phyloP scores from a whole-genome alignment of 2,888 invertebrate genomes.

The Chrysopilus asiliformis region DNA sequence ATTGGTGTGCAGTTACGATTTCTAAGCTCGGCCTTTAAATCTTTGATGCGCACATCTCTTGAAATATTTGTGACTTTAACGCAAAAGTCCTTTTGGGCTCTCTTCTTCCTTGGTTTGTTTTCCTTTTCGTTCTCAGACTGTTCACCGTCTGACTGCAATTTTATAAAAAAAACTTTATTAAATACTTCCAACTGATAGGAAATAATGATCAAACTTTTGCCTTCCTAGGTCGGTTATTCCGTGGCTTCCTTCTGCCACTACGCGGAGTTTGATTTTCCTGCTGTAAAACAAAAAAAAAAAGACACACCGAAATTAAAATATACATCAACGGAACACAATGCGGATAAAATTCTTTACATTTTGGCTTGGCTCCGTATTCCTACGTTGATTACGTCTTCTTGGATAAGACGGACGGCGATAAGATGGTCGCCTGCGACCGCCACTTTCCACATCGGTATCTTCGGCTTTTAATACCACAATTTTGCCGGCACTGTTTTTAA shows the following conservation, averaged over 20 bases:
- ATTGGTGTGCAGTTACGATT: conserved; percentile 64
- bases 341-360: no score
- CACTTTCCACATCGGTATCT: conserved; percentile 56
- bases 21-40: conserved; percentile 56
- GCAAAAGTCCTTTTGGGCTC: conserved; percentile 28
- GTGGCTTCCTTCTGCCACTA: conserved; percentile 1
- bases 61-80: conserved; percentile 57
- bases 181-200: neutral
- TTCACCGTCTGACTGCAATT: conserved; percentile 32
- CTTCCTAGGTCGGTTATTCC: conserved; percentile 4
- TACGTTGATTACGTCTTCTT: conserved; percentile 17
- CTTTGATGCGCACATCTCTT: conserved; percentile 54
- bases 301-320: neutral
- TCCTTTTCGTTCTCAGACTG: conserved; percentile 30
- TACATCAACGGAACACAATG: neutral
- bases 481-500: conserved; percentile 40
- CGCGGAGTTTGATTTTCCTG: conserved; percentile 11
- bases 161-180: conserved; percentile 1
- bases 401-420: conserved; percentile 35
- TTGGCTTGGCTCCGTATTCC: no score
- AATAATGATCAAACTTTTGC: conserved; percentile 4
- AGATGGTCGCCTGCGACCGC: conserved; percentile 35
- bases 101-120: conserved; percentile 10
- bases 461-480: conserved; percentile 50
- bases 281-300: conserved; percentile 7